Evolutionary conservation across 2,113 vertebrate genomes (phyloP).

Genomic region (Hemiscyllium ocellatum): DNA sequence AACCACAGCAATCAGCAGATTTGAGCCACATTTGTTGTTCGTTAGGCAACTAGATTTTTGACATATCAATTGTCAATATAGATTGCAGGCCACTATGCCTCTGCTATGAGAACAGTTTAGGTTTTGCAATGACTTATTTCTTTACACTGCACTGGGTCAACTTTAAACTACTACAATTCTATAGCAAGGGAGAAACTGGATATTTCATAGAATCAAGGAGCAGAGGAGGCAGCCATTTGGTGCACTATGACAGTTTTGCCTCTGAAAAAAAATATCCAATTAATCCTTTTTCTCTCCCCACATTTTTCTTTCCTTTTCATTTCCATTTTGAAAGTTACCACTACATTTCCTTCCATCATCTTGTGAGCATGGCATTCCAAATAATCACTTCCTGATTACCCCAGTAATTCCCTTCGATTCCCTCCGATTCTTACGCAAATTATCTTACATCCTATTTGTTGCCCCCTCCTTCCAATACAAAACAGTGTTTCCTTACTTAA

Average conservation of each 20-base stretch:
- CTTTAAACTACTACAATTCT: background rate
- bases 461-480: background rate
- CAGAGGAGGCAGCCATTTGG: background rate
- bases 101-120: background rate
- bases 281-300: background rate
- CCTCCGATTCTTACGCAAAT: background rate
- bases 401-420: background rate
- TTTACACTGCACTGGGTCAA: background rate
- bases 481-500: background rate
- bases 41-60: background rate
- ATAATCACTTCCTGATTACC: background rate
- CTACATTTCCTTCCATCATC: background rate
- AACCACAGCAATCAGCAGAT: background rate
- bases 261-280: background rate
- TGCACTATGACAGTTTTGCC: background rate
- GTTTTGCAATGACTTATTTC: background rate
- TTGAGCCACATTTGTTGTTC: background rate
- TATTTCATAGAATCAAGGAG: background rate
- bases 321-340: background rate
- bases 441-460: background rate
- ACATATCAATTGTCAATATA: background rate
- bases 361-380: background rate
- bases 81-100: background rate
- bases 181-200: background rate
- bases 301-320: background rate